Base-by-base conservation (phyloP, 2,113 vertebrate species). In the Oxyruncus cristatus region DNA sequence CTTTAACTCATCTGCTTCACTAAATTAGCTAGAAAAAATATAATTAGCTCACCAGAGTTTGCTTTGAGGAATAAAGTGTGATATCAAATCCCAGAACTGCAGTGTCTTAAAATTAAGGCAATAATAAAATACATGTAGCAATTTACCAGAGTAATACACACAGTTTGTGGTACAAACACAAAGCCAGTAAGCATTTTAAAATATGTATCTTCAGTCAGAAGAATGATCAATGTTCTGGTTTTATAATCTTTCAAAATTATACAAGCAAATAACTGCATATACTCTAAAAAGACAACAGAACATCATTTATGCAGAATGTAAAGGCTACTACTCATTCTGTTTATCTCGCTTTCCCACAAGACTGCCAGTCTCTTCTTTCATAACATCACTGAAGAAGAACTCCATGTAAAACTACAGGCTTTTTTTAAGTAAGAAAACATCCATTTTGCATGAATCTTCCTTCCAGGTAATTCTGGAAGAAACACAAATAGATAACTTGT, bases 391-490 rank as follows among this genome's bases (percentile, higher is more conserved):
- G 20, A 19, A 88, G 41, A 93, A 92, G 22, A 88, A 37, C 23
- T 73, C 22, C 74, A 39, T 7, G 49, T 37, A 76, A 80, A 93
- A 83, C 21, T 53, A 61, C 1, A 30, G 39, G 3, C 5, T 0
- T 6, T 65, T 78, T 52, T 73, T 9, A 28, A 74, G 39, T 42
- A 65, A 1, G 21, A 85, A 68, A 85, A 68, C 20, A 89, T 35
- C 14, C 27, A 67, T 59, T 94, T 91, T 63, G 16, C 59, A 88
- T 61, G 24, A 92, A 71, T 63, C 67, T 84, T 94, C 55, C 91
- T 85, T 88, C 76, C 66, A 82, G 49, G 35, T 74, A 94, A 61
- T 35, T 80, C 47, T 94, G 63, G 68, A 90, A 89, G 90, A 95
- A 92, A 90, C 14, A 85, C 17, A 56, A 73, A 89, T 42, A 74